Evolutionary conservation across 2,888 invertebrate species (phyloP), one percentile per base, ranked within the genome.

Genomic region (Gasteruption jaculator): DNA sequence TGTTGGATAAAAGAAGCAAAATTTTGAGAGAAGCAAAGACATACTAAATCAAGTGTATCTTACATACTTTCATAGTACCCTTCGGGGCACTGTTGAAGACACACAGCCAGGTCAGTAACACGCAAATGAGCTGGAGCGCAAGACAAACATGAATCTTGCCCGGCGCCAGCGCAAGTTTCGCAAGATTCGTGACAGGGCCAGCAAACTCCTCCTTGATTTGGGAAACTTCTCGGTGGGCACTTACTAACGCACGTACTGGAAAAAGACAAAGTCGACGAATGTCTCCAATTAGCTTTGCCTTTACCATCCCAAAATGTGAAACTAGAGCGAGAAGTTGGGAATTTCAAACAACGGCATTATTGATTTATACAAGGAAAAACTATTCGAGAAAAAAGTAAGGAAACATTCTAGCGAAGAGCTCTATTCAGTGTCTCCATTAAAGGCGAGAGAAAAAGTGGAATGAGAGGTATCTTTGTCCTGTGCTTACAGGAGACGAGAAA

Each of bases 111-210:
- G 72, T 91, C 91, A 11, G 84, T 83, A 36, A 91, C 86, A 60
- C 87, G 78, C 31, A 90, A 77, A 65, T 91, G 88, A 32, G 86
- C 87, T 3, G 88, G 86, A 0, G 88, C 85, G 68, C 91, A 91
- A 2, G 86, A 84, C 30, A 90, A 73, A 61, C 91, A 91, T 38
- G 88, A 88, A 63, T 89, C 88, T 64, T 87, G 88, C 8, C 89
- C 88, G 3, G 90, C 83, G 5, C 91, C 92, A 16, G 86, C 87
- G 60, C 92, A 93, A 11, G 87, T 90, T 65, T 87, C 85, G 61
- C 92, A 93, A 10, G 89, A 88, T 62, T 90, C 88, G 63, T 91
- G 90, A 58, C 92, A 93, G 0, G 86, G 85, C 80, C 85, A 85
- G 60, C 91, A 92, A 15, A 84, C 80, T 29, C 83, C 86, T 27